phyloP scores from a whole-genome alignment of 2,797 vertebrate genomes.

The Yasuhikotakia modesta region DNA sequence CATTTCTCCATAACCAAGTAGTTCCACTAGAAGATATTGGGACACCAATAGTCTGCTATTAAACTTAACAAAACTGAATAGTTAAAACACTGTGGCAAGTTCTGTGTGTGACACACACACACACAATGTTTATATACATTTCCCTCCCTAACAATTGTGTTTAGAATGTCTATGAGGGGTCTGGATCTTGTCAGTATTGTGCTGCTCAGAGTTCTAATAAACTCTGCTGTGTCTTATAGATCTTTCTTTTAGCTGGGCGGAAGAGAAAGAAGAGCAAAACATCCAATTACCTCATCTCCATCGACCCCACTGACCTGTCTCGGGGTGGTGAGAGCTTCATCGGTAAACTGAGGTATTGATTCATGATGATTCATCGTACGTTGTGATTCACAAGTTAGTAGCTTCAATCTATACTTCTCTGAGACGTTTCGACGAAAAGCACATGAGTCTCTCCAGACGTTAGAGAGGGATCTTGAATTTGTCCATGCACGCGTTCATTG shows the following conservation, averaged over 20 bases:
- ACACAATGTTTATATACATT: too few species aligned
- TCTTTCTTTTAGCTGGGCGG: constrained; percentile 95
- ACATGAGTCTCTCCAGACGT: constrained; percentile 2
- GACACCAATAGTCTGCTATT: too few species aligned
- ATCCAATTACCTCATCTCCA: constrained; percentile 99
- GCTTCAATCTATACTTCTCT: neutral
- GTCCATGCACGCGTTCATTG: constrained; percentile 3
- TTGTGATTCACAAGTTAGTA: constrained; percentile 8
- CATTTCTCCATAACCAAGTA: too few species aligned
- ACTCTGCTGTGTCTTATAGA: constrained; percentile 70
- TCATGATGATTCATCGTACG: constrained; percentile 13
- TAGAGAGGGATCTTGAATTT: constrained; percentile 17
- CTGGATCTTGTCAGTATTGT: constrained; percentile 3
- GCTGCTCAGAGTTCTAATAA: constrained; percentile 27
- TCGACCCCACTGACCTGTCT: constrained; percentile 96
- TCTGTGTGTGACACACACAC: too few species aligned
- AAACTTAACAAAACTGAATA: too few species aligned
- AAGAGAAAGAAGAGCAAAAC: constrained; percentile 99
- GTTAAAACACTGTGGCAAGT: too few species aligned
- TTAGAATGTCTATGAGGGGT: neutral
- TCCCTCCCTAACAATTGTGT: too few species aligned
- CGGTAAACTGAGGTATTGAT: constrained; percentile 89
- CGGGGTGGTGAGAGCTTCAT: constrained; percentile 97
- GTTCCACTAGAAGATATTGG: too few species aligned
- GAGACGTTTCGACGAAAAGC: neutral